Percentiles rank a stretch among this genome's conserved stretches.
Evolutionary conservation across 2,113 vertebrate genomes (phyloP).

Genomic region (Ivindomyrus marchei): DNA sequence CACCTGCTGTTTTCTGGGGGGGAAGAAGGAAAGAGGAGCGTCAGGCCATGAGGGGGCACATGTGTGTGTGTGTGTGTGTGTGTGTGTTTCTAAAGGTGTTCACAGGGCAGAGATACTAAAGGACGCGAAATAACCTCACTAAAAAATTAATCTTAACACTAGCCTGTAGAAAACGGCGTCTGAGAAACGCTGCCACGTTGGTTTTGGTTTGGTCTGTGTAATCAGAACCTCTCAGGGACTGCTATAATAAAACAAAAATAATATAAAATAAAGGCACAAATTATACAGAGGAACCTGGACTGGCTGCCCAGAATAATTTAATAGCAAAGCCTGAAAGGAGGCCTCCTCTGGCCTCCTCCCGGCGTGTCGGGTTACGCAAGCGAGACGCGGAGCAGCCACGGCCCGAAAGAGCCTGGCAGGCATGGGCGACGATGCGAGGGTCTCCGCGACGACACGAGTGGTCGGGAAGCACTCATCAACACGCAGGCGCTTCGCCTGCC

Average conservation of each 20-base stretch:
- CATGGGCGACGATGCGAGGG: background rate
- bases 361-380: background rate
- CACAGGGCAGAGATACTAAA: background rate
- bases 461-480: background rate
- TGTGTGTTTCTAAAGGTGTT: background rate
- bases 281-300: background rate
- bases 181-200: background rate
- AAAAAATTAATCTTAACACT: background rate
- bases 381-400: background rate
- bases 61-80: too few species aligned
- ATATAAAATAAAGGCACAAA: background rate
- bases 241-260: background rate
- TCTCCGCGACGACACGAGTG: background rate
- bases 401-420: background rate
- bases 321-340: background rate
- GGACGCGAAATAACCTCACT: background rate
- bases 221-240: background rate
- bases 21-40: background rate
- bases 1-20: constrained; percentile 75
- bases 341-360: background rate
- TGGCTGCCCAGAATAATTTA: constrained; percentile 6
- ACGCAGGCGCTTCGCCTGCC: background rate
- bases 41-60: background rate
- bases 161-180: background rate
- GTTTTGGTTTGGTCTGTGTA: background rate